Percentiles rank a stretch among this genome's conserved stretches.
Evolutionary conservation across 2,113 vertebrate genomes (phyloP).

Genomic region (Stegostoma tigrinum): DNA sequence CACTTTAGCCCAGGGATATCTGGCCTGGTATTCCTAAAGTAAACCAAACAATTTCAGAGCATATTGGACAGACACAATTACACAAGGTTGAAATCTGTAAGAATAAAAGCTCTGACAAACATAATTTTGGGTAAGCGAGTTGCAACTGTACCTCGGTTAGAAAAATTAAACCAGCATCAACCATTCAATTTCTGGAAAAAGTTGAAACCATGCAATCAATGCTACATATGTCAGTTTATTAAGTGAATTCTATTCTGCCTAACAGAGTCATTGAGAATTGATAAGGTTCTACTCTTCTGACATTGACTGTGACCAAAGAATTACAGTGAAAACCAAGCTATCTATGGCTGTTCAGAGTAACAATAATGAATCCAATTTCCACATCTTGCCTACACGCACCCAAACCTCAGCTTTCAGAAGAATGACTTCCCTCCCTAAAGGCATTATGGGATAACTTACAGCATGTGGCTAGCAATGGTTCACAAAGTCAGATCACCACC

Average conservation of each 20-base stretch:
- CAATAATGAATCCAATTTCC: neutral
- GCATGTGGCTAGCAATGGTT: too few species aligned
- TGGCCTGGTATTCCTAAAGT: neutral
- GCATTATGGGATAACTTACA: too few species aligned
- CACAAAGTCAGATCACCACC: too few species aligned
- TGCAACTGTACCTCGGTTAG: neutral
- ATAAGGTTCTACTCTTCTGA: neutral
- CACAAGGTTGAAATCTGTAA: neutral
- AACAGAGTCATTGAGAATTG: neutral
- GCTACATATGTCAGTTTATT: neutral
- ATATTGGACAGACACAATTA: neutral
- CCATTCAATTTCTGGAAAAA: neutral
- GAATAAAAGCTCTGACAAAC: neutral
- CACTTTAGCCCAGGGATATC: neutral
- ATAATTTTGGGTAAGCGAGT: neutral
- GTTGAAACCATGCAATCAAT: neutral
- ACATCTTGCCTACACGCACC: neutral
- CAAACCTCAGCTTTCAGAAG: neutral
- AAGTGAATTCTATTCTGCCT: neutral
- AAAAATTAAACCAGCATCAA: neutral
- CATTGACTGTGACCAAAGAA: neutral
- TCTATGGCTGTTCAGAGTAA: neutral
- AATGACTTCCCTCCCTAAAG: neutral
- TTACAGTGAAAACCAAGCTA: neutral
- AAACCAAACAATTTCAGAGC: neutral